Evolutionary conservation across 2,888 invertebrate genomes (phyloP).

Genomic region (Athalia circularis): DNA sequence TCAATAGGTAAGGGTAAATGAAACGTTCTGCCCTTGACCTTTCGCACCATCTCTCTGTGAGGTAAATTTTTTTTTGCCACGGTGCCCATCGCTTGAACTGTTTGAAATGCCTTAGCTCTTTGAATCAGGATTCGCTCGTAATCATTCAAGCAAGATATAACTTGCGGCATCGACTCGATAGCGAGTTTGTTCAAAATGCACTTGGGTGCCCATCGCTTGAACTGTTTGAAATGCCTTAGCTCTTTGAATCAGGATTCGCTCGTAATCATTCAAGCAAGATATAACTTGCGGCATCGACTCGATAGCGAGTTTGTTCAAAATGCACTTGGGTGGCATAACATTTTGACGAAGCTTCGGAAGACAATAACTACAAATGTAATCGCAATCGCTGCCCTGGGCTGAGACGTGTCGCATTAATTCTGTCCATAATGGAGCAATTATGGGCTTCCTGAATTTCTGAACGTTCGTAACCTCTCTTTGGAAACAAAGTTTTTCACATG

Average conservation of each 20-base stretch:
- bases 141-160: too few species aligned
- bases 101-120: too few species aligned
- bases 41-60: slow-evolving; percentile 51
- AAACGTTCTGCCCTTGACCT: slow-evolving; percentile 49
- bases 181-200: too few species aligned
- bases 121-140: too few species aligned
- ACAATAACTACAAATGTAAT: slow-evolving; percentile 48
- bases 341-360: slow-evolving; percentile 52
- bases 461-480: too few species aligned
- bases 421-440: slow-evolving; percentile 55
- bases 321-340: slow-evolving; percentile 56
- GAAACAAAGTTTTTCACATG: not conserved
- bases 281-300: slow-evolving; percentile 51
- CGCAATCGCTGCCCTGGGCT: not conserved
- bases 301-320: slow-evolving; percentile 57
- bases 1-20: slow-evolving; percentile 61
- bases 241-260: slow-evolving; percentile 61
- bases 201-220: slow-evolving; percentile 57
- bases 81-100: too few species aligned
- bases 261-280: slow-evolving; percentile 55
- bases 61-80: slow-evolving; percentile 62
- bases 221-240: slow-evolving; percentile 68
- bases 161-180: too few species aligned
- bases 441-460: slow-evolving; percentile 52
- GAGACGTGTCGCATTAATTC: slow-evolving; percentile 37